phyloP scores from a whole-genome alignment of 1,140 invertebrate genomes.

The Magallana angulata region DNA sequence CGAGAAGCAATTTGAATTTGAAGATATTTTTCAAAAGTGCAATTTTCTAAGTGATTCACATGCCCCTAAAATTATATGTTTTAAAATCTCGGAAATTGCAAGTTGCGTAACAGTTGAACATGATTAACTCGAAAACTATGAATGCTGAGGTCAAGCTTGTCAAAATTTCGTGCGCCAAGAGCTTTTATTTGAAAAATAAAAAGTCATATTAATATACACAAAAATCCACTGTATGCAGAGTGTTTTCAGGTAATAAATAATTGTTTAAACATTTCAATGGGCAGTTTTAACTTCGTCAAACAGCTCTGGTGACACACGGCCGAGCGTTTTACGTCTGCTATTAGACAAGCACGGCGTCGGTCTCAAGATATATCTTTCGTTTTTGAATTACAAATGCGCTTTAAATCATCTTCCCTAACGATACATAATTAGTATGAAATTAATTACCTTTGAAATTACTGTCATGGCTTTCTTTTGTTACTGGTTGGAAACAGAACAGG shows the following conservation, averaged over 20 bases:
- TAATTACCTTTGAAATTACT: slow-evolving; percentile 35
- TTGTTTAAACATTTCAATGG: slow-evolving; percentile 26
- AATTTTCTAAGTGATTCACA: too few species aligned
- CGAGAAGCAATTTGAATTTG: too few species aligned
- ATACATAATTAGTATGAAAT: slow-evolving; percentile 10
- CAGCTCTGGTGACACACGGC: not conserved
- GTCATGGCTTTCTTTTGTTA: not conserved
- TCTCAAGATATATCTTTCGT: not conserved
- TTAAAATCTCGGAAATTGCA: not conserved
- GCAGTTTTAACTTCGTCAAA: slow-evolving; percentile 1
- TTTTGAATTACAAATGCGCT: slow-evolving; percentile 13
- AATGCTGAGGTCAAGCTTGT: not conserved
- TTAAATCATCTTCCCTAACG: slow-evolving; percentile 25
- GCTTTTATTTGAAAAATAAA: not conserved
- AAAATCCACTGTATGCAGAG: not conserved
- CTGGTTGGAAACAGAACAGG: not conserved
- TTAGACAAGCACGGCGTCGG: slow-evolving; percentile 1
- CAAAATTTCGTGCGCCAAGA: slow-evolving; percentile 11
- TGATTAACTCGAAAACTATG: slow-evolving; percentile 7
- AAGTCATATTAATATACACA: slow-evolving; percentile 21
- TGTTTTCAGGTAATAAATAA: slow-evolving; percentile 27
- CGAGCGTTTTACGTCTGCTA: not conserved
- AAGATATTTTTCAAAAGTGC: too few species aligned
- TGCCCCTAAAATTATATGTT: too few species aligned
- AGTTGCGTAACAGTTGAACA: not conserved